phyloP scores from a whole-genome alignment of 2,797 vertebrate species.

The Argentina silus region DNA sequence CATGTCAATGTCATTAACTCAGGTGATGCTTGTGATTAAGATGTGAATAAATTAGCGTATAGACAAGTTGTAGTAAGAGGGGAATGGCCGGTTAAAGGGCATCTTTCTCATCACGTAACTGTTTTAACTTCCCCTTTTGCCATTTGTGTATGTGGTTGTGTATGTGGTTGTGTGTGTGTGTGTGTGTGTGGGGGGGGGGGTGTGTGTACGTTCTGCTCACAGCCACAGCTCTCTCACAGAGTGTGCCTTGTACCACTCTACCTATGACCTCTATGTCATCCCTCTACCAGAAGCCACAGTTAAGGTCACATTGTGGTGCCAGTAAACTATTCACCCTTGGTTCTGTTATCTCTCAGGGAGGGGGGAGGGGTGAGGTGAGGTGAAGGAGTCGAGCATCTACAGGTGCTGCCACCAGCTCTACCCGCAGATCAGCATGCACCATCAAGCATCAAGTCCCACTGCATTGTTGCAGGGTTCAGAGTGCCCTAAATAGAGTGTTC shows the following conservation, averaged over 20 bases:
- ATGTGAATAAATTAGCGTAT: not conserved
- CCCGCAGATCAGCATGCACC: too few relatives aligned
- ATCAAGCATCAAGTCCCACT: too few relatives aligned
- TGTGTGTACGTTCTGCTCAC: constrained; percentile 25
- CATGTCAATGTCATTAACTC: not conserved
- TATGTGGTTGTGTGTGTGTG: not conserved
- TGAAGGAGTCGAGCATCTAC: too few relatives aligned
- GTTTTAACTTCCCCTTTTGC: not conserved
- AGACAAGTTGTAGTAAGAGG: not conserved
- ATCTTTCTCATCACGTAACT: not conserved
- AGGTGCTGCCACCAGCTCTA: too few relatives aligned
- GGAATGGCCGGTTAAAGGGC: not conserved
- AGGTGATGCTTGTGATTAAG: not conserved
- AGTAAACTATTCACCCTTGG: not conserved
- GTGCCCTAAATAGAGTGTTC: too few relatives aligned
- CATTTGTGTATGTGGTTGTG: not conserved
- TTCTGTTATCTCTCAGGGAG: not conserved
- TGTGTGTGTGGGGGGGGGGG: not conserved
- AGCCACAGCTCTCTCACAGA: constrained; percentile 14
- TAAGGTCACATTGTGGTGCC: constrained; percentile 54
- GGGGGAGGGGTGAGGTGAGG: too few relatives aligned
- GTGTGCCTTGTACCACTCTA: constrained; percentile 40
- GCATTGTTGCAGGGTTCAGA: too few relatives aligned
- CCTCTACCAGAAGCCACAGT: constrained; percentile 66
- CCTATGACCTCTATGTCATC: constrained; percentile 58